Base-by-base conservation (phyloP, 2,113 vertebrate species). In the Aspidoscelis tigris region DNA sequence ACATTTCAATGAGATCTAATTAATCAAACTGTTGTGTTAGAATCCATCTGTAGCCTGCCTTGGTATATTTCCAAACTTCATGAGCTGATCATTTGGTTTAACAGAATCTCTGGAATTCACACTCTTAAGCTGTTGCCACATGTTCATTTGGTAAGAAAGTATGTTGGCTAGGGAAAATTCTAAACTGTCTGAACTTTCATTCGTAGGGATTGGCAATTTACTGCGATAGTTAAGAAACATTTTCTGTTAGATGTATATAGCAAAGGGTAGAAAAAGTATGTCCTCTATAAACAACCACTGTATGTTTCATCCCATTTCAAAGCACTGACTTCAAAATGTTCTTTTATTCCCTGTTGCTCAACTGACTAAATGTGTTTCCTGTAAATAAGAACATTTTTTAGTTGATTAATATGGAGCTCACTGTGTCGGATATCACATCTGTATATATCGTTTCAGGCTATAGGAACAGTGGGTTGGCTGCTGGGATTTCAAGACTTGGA, bases 301-400 rank as follows among this genome's bases (percentile, higher is more conserved):
- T 77, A 44, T 26, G 26, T 79, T 82, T 88, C 89, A 21, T 83
- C 89, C 77, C 50, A 64, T 86, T 91, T 88, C 69, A 88, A 78
- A 93, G 84, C 84, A 21, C 21, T 80, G 2, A 39, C n/a, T 86
- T 88, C 75, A 80, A 81, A 87, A 78, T 61, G 0, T 1, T 18
- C 79, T 89, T 90, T 82, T 65, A 64, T 81, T 93, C 72, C 84
- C 80, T 22, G 20, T 84, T 86, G 87, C 55, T 92, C 88, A 76
- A 70, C 80, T 55, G 14, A 61, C 89, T 80, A 78, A 84, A 72
- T 81, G 55, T 11, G 55, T 88, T 93, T 92, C 88, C 85, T 85
- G 80, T 74, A 86, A 88, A 86, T 82, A 78, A 89, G 58, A 86
- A 80, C 88, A 65, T 7, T 87, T 65, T 88, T 61, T 24, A 50